Evolutionary conservation across 2,888 invertebrate species (phyloP), one percentile per base, ranked within the genome.

Genomic region (Eupithecia tripunctaria): DNA sequence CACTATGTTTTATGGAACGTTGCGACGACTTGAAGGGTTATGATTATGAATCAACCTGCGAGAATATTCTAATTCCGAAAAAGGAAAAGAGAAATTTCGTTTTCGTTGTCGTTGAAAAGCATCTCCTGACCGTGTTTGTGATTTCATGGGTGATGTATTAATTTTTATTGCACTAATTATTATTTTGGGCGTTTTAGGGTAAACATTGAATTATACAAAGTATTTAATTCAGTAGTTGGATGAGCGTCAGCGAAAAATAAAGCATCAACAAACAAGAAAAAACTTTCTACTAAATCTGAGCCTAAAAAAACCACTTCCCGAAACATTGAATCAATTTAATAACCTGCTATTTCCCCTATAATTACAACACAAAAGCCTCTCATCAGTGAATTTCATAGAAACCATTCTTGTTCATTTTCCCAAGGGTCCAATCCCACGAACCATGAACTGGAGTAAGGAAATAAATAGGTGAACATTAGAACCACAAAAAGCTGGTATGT

Each of bases 401-500:
- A 25, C 66, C 68, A 70, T 76, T 74, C 72, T 75, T 70, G 29
- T 38, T 64, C 12, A 10, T 65, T 68, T 79, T 79, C 77, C 77
- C 79, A 79, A 67, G 72, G 10, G 74, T 64, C 70, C 15, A 25
- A 65, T 77, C 77, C 72, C 79, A 76, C 76, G 76, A 56, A 63
- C 38, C 65, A 56, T 73, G 78, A 75, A 77, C 78, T 72, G 41
- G 41, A 18, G 47, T 21, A 51, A 21, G 47, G 8, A 21, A n/a
- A 47, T 47, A 25, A 41, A 68, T 63, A 32, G 60, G 38, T 68
- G 56, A 29, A 27, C 47, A 32, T 65, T 67, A 7, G 15, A 47
- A 67, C 47, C 62, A 67, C 64, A 74, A 71, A 64, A 68, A 69
- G 25, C 56, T 56, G 25, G 25, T 25, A 21, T 25, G 56, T 56